These are phyloP conservation scores for Agelas oroides DNA, from an alignment of 37 sponge, comb jelly and placozoan genomes.

Conservation along the genomic window DNA sequence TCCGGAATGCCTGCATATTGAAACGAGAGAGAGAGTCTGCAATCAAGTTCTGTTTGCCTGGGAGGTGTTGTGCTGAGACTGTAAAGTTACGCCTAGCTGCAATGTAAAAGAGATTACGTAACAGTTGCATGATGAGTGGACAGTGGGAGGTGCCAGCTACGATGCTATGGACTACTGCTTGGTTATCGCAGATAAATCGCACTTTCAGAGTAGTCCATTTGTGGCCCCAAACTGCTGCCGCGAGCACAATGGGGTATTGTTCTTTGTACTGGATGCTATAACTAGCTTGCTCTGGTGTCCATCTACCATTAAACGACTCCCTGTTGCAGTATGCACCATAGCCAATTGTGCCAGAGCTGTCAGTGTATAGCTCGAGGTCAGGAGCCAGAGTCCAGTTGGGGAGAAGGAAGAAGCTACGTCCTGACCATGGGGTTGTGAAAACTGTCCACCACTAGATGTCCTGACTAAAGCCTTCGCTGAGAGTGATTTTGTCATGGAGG, in stretches of 20 bases:
- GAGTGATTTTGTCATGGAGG: neutral
- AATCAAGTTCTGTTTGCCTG: slow-evolving; percentile 18
- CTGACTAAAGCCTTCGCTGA: neutral
- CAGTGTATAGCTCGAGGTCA: slow-evolving; percentile 7
- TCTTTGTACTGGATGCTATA: slow-evolving; percentile 17
- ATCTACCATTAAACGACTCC: neutral
- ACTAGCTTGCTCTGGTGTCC: neutral
- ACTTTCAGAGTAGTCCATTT: neutral
- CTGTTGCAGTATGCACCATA: slow-evolving; percentile 14
- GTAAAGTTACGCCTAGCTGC: slow-evolving; percentile 21
- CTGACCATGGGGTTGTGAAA: slow-evolving; percentile 7
- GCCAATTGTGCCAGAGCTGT: slow-evolving; percentile 4
- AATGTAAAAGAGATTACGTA: neutral
- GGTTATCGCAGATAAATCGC: slow-evolving; percentile 34
- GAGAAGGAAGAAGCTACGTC: neutral
- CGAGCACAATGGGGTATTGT: slow-evolving; percentile 29
- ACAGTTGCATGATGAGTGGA: neutral
- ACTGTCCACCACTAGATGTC: slow-evolving; percentile 17
- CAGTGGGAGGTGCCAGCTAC: neutral
- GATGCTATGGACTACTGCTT: neutral
- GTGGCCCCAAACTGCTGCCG: slow-evolving; percentile 27
- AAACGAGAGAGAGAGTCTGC: slow-evolving; percentile 28
- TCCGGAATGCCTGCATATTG: slow-evolving; percentile 18
- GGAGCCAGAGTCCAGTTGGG: slow-evolving; percentile 7
- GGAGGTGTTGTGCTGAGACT: slow-evolving; percentile 9